Conservation (phyloP, 2,888 invertebrate genomes). For the Archips crataeganus region DNA sequence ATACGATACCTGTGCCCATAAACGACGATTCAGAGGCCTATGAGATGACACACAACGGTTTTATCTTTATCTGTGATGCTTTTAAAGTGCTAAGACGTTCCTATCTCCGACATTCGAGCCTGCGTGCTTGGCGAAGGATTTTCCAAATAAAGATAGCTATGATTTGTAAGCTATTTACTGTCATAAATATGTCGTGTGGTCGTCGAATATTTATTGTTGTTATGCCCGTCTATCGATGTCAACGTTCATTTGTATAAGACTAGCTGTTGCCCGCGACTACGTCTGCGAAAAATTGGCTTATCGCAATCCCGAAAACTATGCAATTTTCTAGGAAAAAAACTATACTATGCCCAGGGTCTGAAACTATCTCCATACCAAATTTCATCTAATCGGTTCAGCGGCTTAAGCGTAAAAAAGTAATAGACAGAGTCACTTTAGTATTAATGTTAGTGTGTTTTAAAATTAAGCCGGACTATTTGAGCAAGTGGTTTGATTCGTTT, state of each 20-base stretch:
- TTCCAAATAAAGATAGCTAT: conserved; percentile 70
- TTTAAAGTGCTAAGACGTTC: conserved; percentile 73
- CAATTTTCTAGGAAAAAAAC: too few species aligned
- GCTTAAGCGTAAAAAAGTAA: too few species aligned
- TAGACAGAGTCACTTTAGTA: too few species aligned
- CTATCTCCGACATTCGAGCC: conserved; percentile 59
- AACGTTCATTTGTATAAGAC: neutral
- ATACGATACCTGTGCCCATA: conserved; percentile 72
- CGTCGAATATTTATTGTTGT: conserved; percentile 68
- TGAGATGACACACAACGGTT: conserved; percentile 62
- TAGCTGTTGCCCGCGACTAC: too few species aligned
- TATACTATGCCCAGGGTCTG: too few species aligned
- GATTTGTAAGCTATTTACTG: conserved; percentile 70
- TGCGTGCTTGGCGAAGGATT: conserved; percentile 50
- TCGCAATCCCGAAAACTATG: too few species aligned
- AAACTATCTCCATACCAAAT: too few species aligned
- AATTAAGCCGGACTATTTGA: too few species aligned
- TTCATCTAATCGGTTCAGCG: too few species aligned
- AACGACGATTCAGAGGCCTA: conserved; percentile 73
- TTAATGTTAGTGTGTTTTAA: too few species aligned
- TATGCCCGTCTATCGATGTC: conserved; percentile 48
- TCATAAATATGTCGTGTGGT: conserved; percentile 74
- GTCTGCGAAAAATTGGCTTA: too few species aligned
- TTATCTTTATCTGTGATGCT: conserved; percentile 80
- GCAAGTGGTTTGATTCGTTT: too few species aligned